Evolutionary conservation across 2,888 invertebrate genomes (phyloP).

Genomic region (Ophion costatus): DNA sequence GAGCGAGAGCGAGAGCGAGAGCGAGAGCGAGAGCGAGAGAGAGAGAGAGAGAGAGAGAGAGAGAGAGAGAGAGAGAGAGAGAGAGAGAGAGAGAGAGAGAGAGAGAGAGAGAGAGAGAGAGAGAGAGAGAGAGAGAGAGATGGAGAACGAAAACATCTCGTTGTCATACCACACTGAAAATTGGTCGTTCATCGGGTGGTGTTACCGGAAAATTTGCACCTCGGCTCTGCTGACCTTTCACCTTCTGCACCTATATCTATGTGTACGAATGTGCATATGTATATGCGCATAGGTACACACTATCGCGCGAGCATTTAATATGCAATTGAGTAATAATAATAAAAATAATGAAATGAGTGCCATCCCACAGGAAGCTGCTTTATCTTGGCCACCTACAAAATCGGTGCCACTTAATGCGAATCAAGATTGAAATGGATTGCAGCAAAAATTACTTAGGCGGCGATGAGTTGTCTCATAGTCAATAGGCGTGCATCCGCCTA

Average conservation of each 20-base stretch:
- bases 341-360: not conserved
- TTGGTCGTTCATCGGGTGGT: conserved; percentile 18
- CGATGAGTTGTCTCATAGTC: no score
- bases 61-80: not conserved
- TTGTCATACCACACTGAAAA: conserved; percentile 1
- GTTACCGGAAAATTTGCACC: not conserved
- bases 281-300: no score
- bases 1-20: no score
- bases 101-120: no score
- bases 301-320: not conserved
- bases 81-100: no score
- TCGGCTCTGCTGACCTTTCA: not conserved
- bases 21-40: no score
- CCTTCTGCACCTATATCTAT: not conserved
- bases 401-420: not conserved
- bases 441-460: no score
- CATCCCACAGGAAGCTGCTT: not conserved
- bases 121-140: not conserved
- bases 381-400: not conserved
- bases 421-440: no score
- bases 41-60: no score
- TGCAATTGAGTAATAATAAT: not conserved
- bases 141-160: not conserved
- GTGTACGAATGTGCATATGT: no score
- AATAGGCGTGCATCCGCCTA: no score